These are phyloP conservation scores for Maconellicoccus hirsutus DNA, from an alignment of 1,140 invertebrate genomes.

Conservation along the genomic window DNA sequence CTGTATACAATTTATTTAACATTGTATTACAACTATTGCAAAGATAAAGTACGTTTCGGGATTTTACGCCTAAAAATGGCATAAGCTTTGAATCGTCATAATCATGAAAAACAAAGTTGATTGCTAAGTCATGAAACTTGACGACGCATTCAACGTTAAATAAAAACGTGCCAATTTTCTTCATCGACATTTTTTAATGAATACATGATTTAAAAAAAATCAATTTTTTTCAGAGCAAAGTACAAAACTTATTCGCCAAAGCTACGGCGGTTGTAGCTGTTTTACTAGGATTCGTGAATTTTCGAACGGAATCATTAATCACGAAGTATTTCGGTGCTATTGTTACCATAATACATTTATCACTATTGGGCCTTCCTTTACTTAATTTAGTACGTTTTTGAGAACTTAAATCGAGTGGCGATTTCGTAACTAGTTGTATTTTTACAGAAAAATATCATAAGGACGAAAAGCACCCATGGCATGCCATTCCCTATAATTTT, in stretches of 20 bases:
- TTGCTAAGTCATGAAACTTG: too few species aligned
- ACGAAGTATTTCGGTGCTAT: background rate
- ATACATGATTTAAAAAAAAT: too few species aligned
- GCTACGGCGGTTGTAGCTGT: background rate
- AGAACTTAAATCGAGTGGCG: too few species aligned
- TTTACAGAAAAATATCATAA: background rate
- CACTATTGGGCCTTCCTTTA: background rate
- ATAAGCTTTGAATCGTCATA: too few species aligned
- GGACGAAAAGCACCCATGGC: constrained; percentile 1
- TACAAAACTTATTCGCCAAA: background rate
- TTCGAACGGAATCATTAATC: background rate
- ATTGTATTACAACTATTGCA: background rate
- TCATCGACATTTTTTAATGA: too few species aligned
- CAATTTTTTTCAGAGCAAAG: background rate
- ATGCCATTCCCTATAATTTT: constrained; percentile 15
- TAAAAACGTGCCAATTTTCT: too few species aligned
- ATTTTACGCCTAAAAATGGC: too few species aligned
- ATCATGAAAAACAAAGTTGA: too few species aligned
- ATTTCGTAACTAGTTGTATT: too few species aligned
- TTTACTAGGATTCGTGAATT: constrained; percentile 8
- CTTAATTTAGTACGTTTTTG: background rate
- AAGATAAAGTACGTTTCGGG: background rate
- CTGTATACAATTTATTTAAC: constrained; percentile 10
- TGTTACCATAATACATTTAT: background rate
- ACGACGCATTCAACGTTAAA: too few species aligned